These are phyloP conservation scores for Eulacestoma nigropectus DNA, from an alignment of 2,113 vertebrate genomes.

Conservation along the genomic window DNA sequence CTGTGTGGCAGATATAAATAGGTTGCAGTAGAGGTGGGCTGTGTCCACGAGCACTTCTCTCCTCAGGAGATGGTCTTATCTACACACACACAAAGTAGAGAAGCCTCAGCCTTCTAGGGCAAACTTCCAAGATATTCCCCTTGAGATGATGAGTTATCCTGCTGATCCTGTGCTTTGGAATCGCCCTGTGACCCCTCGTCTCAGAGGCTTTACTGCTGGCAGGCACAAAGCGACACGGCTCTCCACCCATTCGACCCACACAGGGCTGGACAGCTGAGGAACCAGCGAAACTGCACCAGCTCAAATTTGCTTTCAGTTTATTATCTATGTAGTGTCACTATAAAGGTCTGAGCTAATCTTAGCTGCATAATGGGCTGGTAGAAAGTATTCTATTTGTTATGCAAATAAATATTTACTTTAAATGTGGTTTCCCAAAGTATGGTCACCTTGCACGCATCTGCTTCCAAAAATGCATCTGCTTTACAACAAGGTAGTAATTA, in stretches of 20 bases:
- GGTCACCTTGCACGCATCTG: constrained; percentile 77
- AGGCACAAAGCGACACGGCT: neutral
- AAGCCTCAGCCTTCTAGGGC: neutral
- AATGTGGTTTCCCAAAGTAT: constrained; percentile 75
- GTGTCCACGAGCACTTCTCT: neutral
- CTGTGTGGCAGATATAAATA: neutral
- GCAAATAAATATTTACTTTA: constrained; percentile 77
- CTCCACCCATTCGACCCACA: neutral
- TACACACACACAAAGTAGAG: neutral
- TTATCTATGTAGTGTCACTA: constrained; percentile 69
- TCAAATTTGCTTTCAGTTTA: constrained; percentile 66
- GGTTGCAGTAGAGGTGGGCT: neutral
- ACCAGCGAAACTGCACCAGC: constrained; percentile 41
- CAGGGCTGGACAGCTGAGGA: constrained; percentile 1
- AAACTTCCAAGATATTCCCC: neutral
- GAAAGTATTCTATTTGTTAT: constrained; percentile 75
- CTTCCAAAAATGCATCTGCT: constrained; percentile 74
- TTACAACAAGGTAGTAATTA: constrained; percentile 81
- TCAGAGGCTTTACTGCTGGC: neutral
- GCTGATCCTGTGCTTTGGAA: neutral
- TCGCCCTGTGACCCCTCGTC: neutral
- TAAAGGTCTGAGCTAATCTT: constrained; percentile 74
- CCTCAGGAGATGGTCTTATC: neutral
- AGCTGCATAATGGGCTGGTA: constrained; percentile 72
- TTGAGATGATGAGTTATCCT: neutral